A percentile compares a stretch with the other conserved stretches of the same genome.
phyloP scores from a whole-genome alignment of 37 sponge, comb jelly and placozoan species.

The Bolinopsis microptera region DNA sequence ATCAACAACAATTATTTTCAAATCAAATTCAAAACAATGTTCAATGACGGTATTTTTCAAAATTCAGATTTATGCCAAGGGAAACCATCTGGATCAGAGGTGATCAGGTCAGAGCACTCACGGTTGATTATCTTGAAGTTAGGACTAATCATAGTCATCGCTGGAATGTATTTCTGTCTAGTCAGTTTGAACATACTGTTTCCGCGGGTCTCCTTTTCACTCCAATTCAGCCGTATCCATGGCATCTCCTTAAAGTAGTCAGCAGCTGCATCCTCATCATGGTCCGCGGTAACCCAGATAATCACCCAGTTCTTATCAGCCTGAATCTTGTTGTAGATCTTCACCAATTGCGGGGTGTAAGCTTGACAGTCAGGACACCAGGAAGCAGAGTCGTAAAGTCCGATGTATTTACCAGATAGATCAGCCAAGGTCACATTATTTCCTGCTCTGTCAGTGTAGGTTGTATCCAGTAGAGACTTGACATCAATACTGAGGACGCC shows the following conservation, averaged over 20 bases:
- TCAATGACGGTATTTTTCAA: too few species aligned
- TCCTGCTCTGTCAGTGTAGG: slow-evolving; percentile 37
- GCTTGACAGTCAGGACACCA: slow-evolving; percentile 33
- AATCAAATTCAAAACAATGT: too few species aligned
- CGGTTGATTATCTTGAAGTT: slow-evolving; percentile 1
- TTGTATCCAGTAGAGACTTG: slow-evolving; percentile 3
- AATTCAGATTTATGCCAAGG: too few species aligned
- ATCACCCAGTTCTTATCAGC: background rate
- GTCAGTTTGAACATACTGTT: slow-evolving; percentile 5
- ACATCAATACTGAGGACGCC: background rate
- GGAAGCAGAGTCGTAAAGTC: background rate
- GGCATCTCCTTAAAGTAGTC: slow-evolving; percentile 18
- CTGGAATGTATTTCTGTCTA: background rate
- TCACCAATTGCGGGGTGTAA: slow-evolving; percentile 35
- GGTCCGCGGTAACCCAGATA: slow-evolving; percentile 8
- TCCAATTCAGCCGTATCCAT: slow-evolving; percentile 23
- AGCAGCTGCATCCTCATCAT: background rate
- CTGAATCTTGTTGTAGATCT: slow-evolving; percentile 11
- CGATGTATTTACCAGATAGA: slow-evolving; percentile 36
- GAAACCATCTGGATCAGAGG: background rate
- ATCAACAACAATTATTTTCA: too few species aligned
- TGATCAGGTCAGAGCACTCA: background rate
- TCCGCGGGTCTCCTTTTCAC: slow-evolving; percentile 7
- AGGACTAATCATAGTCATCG: background rate
- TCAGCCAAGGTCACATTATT: slow-evolving; percentile 17